Base-by-base conservation (phyloP, 2,113 vertebrate genomes). In the Piliocolobus tephrosceles region DNA sequence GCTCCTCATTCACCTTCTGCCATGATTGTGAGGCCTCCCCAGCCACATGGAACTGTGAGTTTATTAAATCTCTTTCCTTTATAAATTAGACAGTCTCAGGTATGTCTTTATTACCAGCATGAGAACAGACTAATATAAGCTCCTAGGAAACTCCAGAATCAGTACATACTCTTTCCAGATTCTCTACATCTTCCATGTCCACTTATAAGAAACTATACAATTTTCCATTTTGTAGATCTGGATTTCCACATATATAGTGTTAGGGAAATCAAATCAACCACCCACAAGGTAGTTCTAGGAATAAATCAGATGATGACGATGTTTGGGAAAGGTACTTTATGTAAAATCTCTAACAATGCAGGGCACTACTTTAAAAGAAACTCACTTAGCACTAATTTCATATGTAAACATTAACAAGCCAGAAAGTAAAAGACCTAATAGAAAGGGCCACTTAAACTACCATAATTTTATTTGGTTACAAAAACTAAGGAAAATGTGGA, bases 401-500 rank as follows among this genome's bases (percentile, higher is more conserved):
- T 30, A 86, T 50, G 22, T 11, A 93, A 85, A 90, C 30, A 66
- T 45, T 85, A 79, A 92, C 50, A 72, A 75, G 58, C 52, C 25
- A 50, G 68, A 68, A 82, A 22, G 38, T 89, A 61, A 58, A 80
- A 68, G 22, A 40, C 32, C 43, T 45, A 82, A 85, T n/a, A 18
- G 61, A 64, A 81, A 93, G 25, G n/a, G 6, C 20, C 47, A 93
- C 72, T 79, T n/a, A 35, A 23, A n/a, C 47, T 64, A n/a, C 14
- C 13, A 64, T 45, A n/a, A n/a, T 80, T 85, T 79, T 55, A 72
- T 52, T 78, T 61, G 16, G 55, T 52, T 61, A 50, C 25, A 88
- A 91, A 72, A 96, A 64, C 40, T 91, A 88, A 70, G 76, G n/a
- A 89, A 68, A 93, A 70, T 50, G 30, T 50, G 91, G 14, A 43